phyloP scores from a whole-genome alignment of 2,797 vertebrate species.

The Sebastes matsubarae region DNA sequence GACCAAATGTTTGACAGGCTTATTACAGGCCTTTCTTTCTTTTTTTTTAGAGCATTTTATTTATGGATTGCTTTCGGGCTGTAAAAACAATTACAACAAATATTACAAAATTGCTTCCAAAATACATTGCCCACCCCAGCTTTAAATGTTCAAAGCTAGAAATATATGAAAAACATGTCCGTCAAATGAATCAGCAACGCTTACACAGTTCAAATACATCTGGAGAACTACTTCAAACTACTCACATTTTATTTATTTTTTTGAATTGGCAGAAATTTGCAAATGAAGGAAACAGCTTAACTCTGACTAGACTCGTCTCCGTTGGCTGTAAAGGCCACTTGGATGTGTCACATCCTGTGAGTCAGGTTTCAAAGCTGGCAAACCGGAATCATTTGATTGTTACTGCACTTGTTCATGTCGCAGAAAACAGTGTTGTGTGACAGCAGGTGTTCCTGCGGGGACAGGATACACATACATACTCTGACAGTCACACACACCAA shows the following conservation, averaged over 20 bases:
- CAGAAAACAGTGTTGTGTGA: neutral
- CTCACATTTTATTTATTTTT: neutral
- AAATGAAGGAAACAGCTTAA: neutral
- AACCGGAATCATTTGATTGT: conserved; percentile 1
- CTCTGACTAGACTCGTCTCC: neutral
- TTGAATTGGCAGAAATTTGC: neutral
- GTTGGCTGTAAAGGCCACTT: neutral
- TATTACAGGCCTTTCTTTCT: too few relatives aligned
- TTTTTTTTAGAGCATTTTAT: too few relatives aligned
- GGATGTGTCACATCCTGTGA: neutral
- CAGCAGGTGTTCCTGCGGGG: neutral
- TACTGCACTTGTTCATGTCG: neutral
- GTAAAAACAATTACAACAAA: too few relatives aligned
- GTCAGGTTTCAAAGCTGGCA: conserved; percentile 10
- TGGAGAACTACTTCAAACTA: neutral
- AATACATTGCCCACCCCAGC: too few relatives aligned
- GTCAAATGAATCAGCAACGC: neutral
- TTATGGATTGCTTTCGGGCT: too few relatives aligned
- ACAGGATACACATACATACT: neutral
- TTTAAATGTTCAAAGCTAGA: too few relatives aligned
- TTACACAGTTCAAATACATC: neutral
- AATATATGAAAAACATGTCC: neutral
- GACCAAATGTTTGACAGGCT: too few relatives aligned
- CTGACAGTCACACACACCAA: neutral
- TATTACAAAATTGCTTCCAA: too few relatives aligned